Percentiles rank a stretch among this genome's conserved stretches.
Evolutionary conservation across 2,113 vertebrate species (phyloP).

Genomic region (Oxyura jamaicensis): DNA sequence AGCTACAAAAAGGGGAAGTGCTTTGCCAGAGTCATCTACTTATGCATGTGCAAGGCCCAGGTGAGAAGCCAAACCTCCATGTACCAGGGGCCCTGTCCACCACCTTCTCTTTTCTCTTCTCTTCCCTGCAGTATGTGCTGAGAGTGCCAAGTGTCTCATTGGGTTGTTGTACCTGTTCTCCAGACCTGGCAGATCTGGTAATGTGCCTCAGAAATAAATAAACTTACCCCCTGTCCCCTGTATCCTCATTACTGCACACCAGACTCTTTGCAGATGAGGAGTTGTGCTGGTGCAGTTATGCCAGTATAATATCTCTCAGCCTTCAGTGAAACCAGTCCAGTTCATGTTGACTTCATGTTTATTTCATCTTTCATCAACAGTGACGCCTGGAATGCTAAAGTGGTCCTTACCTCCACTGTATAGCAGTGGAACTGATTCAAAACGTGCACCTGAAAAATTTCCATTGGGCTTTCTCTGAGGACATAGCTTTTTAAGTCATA

Average conservation of each 20-base stretch:
- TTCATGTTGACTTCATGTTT: neutral
- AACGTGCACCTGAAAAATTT: neutral
- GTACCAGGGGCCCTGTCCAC: neutral
- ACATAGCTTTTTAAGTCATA: neutral
- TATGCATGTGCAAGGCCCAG: neutral
- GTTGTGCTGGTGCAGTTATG: neutral
- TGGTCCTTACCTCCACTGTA: fast-evolving
- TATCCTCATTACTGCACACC: neutral
- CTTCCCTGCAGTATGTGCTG: neutral
- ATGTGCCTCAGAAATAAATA: neutral
- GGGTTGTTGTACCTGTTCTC: neutral
- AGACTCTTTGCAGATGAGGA: neutral
- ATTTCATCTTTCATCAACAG: neutral
- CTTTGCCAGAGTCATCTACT: neutral
- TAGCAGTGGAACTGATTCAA: neutral
- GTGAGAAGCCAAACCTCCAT: neutral
- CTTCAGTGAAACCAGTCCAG: neutral
- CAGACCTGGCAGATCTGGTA: neutral
- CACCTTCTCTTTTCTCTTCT: neutral
- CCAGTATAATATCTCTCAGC: neutral
- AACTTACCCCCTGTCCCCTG: fast-evolving
- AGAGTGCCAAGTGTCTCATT: neutral
- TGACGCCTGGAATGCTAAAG: neutral
- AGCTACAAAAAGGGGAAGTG: neutral
- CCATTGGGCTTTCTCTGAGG: neutral